Base-by-base conservation (phyloP, 1,140 invertebrate species). In the Spodoptera litura region DNA sequence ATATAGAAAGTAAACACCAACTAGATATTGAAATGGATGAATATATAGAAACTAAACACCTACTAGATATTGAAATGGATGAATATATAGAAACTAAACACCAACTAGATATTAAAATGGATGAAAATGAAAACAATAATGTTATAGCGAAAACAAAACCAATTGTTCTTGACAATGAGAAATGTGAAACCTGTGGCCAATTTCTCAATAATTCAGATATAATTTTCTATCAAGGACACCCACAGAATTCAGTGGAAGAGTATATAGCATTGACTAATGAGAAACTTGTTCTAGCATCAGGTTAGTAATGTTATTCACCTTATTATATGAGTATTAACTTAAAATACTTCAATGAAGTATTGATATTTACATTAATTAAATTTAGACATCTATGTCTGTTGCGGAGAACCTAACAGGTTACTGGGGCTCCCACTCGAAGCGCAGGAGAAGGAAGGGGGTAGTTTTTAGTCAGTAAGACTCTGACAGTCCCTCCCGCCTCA, bases 181-280 rank as follows among this genome's bases (percentile, higher is more conserved):
- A 88, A 87, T 94, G 93, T 89, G 79, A 85, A 31, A 93, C 89
- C 77, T 94, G 93, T 81, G 85, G 89, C 78, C 97, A 97, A 88
- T 95, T 96, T 83, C 86, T 97, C 4, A 95, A 96, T 84, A 95
- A 96, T 83, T 94, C 95, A 51, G 96, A 97, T 77, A 92, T 97
- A n/a, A 94, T 95, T 56, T 90, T 96, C 12, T 98, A 97, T 92
- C 95, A 96, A 84, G 97, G 97, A 6, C 97, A 97, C 93, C 96
- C 97, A 51, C 96, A 96, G 83, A 95, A 97, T 92, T 96, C 97
- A 55, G 92, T 96, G 35, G 97, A 97, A 85, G 97, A 98, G 93
- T 97, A 96, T 88, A 95, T 98, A 78, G 97, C 97, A 52, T 95
- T 98, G 61, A 97, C 96, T 53, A 96, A 98, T 95, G 96, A 97